These are phyloP conservation scores for Trypoxylus dichotomus DNA, from an alignment of 1,140 invertebrate species.

Conservation along the genomic window DNA sequence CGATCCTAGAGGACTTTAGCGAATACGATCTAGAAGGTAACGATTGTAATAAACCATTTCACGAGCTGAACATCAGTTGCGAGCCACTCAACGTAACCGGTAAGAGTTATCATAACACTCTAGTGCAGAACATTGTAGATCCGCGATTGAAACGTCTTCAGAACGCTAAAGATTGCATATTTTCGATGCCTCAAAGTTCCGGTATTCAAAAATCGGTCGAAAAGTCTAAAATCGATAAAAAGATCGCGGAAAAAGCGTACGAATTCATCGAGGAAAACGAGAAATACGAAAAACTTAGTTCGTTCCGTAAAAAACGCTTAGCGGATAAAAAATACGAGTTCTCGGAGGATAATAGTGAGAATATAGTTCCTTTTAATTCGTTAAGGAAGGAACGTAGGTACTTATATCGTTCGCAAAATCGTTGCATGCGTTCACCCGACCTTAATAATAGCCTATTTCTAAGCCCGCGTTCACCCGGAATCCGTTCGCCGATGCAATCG, in stretches of 20 bases:
- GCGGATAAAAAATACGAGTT: conserved; percentile 93
- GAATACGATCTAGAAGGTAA: conserved; percentile 51
- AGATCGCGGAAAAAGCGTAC: conserved; percentile 74
- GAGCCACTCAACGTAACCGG: conserved; percentile 53
- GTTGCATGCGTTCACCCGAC: conserved; percentile 46
- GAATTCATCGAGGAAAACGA: conserved; percentile 83
- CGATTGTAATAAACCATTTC: conserved; percentile 53
- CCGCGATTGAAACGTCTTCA: conserved; percentile 49
- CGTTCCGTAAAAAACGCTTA: conserved; percentile 75
- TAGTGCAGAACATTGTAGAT: conserved; percentile 52
- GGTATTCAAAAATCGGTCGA: conserved; percentile 44
- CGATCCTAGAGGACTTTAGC: conserved; percentile 52
- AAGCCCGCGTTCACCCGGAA: conserved; percentile 47
- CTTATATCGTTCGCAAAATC: conserved; percentile 43
- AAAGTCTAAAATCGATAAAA: conserved; percentile 58
- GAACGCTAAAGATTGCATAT: conserved; percentile 47
- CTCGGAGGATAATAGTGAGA: conserved; percentile 82
- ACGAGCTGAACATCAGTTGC: conserved; percentile 54
- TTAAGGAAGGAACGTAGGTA: conserved; percentile 48
- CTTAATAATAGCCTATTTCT: conserved; percentile 48
- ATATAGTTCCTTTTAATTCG: conserved; percentile 76
- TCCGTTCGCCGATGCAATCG: conserved; percentile 51
- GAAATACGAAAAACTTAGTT: conserved; percentile 79
- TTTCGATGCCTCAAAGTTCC: conserved; percentile 48
- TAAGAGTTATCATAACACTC: conserved; percentile 51